A percentile compares a stretch with the other conserved stretches of the same genome.
Evolutionary conservation across 1,140 invertebrate genomes (phyloP).

Genomic region (Drosophila nannoptera): DNA sequence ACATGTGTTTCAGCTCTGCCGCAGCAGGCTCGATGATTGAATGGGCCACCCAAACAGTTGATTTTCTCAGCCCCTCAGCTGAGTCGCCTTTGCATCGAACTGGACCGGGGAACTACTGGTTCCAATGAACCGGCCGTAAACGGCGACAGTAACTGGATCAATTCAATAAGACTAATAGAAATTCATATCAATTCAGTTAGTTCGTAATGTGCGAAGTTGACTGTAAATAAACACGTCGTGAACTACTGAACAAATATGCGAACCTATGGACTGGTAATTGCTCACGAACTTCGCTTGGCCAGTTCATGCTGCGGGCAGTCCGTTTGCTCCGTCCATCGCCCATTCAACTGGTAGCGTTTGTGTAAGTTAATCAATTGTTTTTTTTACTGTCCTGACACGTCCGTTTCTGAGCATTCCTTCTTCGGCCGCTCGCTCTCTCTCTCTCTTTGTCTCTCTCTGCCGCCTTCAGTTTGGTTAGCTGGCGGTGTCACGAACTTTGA

Average conservation of each 20-base stretch:
- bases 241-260: too few species aligned
- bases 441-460: background rate
- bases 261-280: background rate
- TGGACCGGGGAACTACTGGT: background rate
- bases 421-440: background rate
- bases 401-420: background rate
- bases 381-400: slow-evolving; percentile 19
- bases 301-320: background rate
- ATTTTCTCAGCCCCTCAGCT: too few species aligned
- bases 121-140: background rate
- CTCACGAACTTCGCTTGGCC: background rate
- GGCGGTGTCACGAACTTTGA: slow-evolving; percentile 41
- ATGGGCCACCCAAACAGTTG: too few species aligned
- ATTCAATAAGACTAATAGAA: too few species aligned
- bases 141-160: too few species aligned
- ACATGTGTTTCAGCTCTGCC: background rate
- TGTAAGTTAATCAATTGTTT: slow-evolving; percentile 33
- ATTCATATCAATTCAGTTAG: too few species aligned
- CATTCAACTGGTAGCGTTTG: slow-evolving; percentile 27
- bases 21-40: background rate
- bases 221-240: too few species aligned
- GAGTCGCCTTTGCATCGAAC: too few species aligned
- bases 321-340: background rate
- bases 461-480: slow-evolving; percentile 1
- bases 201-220: too few species aligned